Percentiles rank a stretch among this genome's conserved stretches.
These are phyloP conservation scores for Helicoverpa armigera DNA, from an alignment of 1,140 invertebrate genomes.

Conservation along the genomic window DNA sequence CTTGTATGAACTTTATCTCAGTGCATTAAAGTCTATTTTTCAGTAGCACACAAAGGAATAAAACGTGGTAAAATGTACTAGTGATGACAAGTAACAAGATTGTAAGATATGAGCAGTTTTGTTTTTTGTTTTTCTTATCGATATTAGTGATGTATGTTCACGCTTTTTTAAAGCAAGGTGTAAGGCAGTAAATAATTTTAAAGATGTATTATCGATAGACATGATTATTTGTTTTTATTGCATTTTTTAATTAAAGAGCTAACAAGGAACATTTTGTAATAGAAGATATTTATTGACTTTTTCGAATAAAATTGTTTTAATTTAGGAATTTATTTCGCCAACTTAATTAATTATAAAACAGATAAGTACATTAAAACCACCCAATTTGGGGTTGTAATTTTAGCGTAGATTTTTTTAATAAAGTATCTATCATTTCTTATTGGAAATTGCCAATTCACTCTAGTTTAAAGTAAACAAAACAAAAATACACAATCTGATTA, in stretches of 20 bases:
- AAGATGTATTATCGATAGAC: neutral
- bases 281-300: too few species aligned
- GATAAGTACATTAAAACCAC: too few species aligned
- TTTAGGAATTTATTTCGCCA: too few species aligned
- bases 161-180: conserved; percentile 21
- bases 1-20: neutral
- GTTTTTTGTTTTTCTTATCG: conserved; percentile 39
- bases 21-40: neutral
- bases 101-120: conserved; percentile 26
- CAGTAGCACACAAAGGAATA: neutral
- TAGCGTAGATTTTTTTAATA: too few species aligned
- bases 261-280: neutral
- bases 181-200: neutral
- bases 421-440: too few species aligned
- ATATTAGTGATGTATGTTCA: conserved; percentile 25
- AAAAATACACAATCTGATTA: neutral
- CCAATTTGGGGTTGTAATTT: too few species aligned
- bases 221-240: neutral
- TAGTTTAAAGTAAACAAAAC: too few species aligned
- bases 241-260: neutral
- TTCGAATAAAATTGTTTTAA: too few species aligned
- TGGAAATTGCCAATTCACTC: too few species aligned
- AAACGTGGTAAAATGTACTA: neutral
- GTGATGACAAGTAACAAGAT: conserved; percentile 32
- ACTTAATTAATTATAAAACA: too few species aligned